Evolutionary conservation across 2,888 invertebrate species (phyloP), one percentile per base, ranked within the genome.

Genomic region (Bimastos eiseni): DNA sequence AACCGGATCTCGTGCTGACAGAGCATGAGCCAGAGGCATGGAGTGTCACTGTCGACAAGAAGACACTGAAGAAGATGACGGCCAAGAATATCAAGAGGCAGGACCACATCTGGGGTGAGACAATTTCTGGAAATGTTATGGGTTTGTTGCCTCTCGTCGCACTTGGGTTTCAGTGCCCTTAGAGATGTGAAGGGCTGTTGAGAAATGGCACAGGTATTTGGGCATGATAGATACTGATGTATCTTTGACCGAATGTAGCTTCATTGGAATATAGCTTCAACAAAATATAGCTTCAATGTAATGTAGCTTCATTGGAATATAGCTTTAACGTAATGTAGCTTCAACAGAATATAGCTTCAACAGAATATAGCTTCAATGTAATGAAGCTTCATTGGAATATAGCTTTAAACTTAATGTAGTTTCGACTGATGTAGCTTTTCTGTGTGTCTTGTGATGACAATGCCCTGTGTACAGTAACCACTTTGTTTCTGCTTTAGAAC

Each of bases 31-130:
- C 98, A 0, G 98, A 99, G 94, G 98, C 98, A 0, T 99, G 98
- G 98, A 97, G 97, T 33, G 97, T 97, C 0, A 97, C 97, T 36
- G 97, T 98, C 89, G 97, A 98, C 37, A 97, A 97, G 93, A 98
- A 91, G 96, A 93, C 95, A 41, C 93, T 96, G 89, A 96, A 96
- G 94, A 97, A 96, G 91, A 95, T 97, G 41, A 97, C 97, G 92
- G 96, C 97, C 91, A 96, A 96, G 95, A 98, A 98, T 95, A 97
- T 98, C 21, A 98, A 98, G 94, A 96, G 98, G 90, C 99, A 99
- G 95, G 98, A 99, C 94, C 98, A 98, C 95, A 98, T 99, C 93
- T 98, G 98, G 96, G 95, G 95, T 95, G 93, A 89, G 91, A 30
- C 34, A 70, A 30, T 30, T 24, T 44, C 15, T 2, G 44, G 44